Percentiles rank a stretch among this genome's conserved stretches.
These are phyloP conservation scores for Nycticryphes semicollaris DNA, from an alignment of 2,113 vertebrate genomes.

Conservation along the genomic window DNA sequence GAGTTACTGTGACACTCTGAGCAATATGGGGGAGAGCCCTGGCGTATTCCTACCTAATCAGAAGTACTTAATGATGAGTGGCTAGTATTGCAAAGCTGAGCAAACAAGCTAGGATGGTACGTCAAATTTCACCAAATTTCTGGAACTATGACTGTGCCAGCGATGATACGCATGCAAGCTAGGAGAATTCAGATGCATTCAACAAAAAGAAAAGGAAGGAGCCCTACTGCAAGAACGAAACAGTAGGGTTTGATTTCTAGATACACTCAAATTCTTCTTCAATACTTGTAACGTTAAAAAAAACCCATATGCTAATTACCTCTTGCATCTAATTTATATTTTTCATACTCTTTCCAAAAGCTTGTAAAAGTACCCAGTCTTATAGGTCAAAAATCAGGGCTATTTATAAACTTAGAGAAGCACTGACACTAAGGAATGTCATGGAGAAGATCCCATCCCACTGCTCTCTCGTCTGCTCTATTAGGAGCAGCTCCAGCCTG, in stretches of 20 bases:
- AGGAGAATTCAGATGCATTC: background rate
- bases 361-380: background rate
- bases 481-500: background rate
- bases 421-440: background rate
- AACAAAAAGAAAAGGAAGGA: background rate
- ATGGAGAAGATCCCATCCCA: background rate
- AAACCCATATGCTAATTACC: accelerated
- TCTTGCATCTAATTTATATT: background rate
- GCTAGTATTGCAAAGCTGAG: background rate
- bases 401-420: background rate
- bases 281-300: background rate
- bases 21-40: accelerated
- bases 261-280: background rate
- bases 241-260: background rate
- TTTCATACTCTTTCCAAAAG: background rate
- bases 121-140: background rate
- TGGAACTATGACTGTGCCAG: background rate
- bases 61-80: background rate
- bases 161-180: background rate
- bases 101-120: background rate
- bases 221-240: background rate
- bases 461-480: background rate
- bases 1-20: background rate
- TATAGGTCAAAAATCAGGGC: background rate
- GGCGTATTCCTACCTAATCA: background rate